Evolutionary conservation across 2,113 vertebrate genomes (phyloP).

Genomic region (Gambusia affinis): DNA sequence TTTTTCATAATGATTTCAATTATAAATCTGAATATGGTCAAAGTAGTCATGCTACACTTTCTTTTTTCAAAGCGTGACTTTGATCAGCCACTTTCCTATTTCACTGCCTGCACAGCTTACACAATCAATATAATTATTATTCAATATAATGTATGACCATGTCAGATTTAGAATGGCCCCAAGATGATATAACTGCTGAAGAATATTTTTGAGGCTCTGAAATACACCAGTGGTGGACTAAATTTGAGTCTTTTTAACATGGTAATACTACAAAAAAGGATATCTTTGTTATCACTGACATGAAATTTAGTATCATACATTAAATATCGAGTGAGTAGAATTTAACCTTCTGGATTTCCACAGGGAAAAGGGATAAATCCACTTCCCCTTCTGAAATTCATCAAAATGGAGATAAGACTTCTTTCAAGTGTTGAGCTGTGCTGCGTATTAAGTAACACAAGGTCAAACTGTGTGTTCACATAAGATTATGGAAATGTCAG

Average conservation of each 20-base stretch:
- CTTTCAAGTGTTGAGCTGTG: constrained; percentile 71
- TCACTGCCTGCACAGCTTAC: background rate
- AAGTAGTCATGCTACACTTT: too few relatives aligned
- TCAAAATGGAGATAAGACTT: constrained; percentile 72
- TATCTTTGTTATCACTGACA: constrained; percentile 50
- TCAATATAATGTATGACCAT: background rate
- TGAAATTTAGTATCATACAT: constrained; percentile 64
- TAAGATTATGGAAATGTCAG: constrained; percentile 77
- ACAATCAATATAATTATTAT: background rate
- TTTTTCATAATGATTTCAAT: too few relatives aligned
- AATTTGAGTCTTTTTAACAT: constrained; percentile 11
- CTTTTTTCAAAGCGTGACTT: background rate
- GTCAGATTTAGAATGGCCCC: background rate
- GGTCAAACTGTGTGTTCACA: constrained; percentile 69
- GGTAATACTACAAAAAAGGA: constrained; percentile 24
- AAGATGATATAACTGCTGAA: constrained; percentile 10
- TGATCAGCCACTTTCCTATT: background rate
- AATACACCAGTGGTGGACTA: background rate
- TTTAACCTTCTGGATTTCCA: constrained; percentile 69
- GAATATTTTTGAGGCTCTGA: constrained; percentile 13
- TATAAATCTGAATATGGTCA: too few relatives aligned
- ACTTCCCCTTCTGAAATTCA: constrained; percentile 68
- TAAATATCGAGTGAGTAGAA: constrained; percentile 67
- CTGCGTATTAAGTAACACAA: constrained; percentile 72
- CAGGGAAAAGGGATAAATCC: constrained; percentile 56